These are phyloP conservation scores for Natrix natrix DNA, from an alignment of 2,797 vertebrate genomes.

Conservation along the genomic window DNA sequence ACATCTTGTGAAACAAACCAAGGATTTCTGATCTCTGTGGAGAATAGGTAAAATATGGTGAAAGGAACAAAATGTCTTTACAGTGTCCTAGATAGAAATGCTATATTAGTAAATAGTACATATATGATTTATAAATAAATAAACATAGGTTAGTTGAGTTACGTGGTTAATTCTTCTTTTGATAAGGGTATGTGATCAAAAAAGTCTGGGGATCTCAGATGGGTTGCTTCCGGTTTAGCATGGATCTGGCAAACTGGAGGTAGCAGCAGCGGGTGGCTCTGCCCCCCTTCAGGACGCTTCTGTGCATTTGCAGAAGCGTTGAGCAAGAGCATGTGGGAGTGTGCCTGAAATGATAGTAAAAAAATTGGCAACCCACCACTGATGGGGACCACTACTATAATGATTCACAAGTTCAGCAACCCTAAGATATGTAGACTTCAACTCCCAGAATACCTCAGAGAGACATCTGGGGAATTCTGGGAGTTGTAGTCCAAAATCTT, in stretches of 20 bases:
- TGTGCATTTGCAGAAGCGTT: too few relatives aligned
- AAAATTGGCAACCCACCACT: too few relatives aligned
- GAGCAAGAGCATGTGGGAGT: too few relatives aligned
- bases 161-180: neutral
- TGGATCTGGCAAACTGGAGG: too few relatives aligned
- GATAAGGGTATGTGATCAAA: neutral
- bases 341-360: too few relatives aligned
- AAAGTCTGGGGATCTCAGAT: neutral
- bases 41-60: constrained; percentile 77
- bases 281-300: too few relatives aligned
- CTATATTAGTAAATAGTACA: neutral
- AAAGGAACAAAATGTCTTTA: neutral
- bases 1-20: constrained; percentile 71
- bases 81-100: neutral
- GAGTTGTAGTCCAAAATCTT: neutral
- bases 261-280: too few relatives aligned
- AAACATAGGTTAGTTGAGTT: neutral
- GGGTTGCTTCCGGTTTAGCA: too few relatives aligned
- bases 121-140: neutral
- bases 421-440: neutral
- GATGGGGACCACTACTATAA: neutral
- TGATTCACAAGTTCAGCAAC: neutral
- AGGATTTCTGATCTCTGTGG: constrained; percentile 77
- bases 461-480: neutral
- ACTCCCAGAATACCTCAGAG: too few relatives aligned